Base-by-base conservation (phyloP, 2,113 vertebrate genomes). In the Dicrurus megarhynchus region DNA sequence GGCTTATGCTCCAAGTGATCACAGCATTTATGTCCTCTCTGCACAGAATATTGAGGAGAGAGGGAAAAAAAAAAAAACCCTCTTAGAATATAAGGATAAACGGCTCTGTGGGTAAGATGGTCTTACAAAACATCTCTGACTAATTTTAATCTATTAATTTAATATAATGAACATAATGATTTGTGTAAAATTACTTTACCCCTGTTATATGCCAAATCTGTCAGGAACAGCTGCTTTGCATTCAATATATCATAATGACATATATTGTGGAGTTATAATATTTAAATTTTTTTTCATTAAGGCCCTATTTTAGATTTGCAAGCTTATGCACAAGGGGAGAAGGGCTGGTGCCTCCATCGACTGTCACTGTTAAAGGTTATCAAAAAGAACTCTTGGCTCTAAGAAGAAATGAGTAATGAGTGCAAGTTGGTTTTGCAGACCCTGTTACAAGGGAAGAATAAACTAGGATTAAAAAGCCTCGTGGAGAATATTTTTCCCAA, bases 1-100 rank as follows among this genome's bases (percentile, higher is more conserved):
- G 94, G 95, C 91, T 97, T 97, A 97, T 93, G 74, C 65, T 98
- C 94, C 89, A 68, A 95, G 46, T 87, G 94, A 97, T 96, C 84
- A 95, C 91, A 85, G 52, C 85, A 96, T 94, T 98, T 96, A 92
- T 71, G 56, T 84, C 28, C 35, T 75, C 55, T 68, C 75, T 94
- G 59, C 33, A 87, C 57, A 69, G 71, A 47, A 96, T 86, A 95
- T 55, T 93, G 59, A 97, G 88, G 84, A 96, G 47, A 73, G 64
- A 71, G n/a, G n/a, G 70, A 60, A 70, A 28, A 47, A 33, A 60
- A 73, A 22, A n/a, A 24, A 55, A 70, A 21, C 3, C 75, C 27
- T 33, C 49, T 64, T 84, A 65, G 65, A 93, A 89, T 94, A 14
- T 26, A 94, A 85, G n/a, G 53, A 94, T 73, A 93, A 97, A 95